phyloP scores from a whole-genome alignment of 1,140 invertebrate species.

The Heliconius hewitsoni region DNA sequence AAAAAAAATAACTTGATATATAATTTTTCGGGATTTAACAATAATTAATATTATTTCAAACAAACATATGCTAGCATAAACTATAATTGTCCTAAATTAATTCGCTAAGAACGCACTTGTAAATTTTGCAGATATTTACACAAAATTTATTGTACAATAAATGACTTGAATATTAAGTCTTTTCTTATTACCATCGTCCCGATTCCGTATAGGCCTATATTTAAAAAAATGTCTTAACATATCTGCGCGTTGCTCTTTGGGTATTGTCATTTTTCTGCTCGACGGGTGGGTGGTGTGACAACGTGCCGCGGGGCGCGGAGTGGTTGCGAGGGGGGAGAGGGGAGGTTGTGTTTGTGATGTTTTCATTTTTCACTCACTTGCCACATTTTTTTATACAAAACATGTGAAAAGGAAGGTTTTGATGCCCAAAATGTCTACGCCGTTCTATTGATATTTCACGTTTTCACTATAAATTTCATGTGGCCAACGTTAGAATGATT shows the following conservation, averaged over 20 bases:
- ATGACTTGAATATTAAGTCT: too few relatives aligned
- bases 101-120: too few relatives aligned
- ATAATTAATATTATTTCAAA: too few relatives aligned
- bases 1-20: too few relatives aligned
- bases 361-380: conserved; percentile 71
- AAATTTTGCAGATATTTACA: too few relatives aligned
- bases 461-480: conserved; percentile 25
- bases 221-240: not conserved
- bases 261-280: conserved; percentile 59
- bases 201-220: too few relatives aligned
- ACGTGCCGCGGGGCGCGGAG: conserved; percentile 46
- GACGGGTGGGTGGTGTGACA: conserved; percentile 59
- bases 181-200: too few relatives aligned
- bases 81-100: too few relatives aligned
- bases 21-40: too few relatives aligned
- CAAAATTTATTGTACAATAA: too few relatives aligned
- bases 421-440: conserved; percentile 36
- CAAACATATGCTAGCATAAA: too few relatives aligned
- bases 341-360: conserved; percentile 59
- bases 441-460: conserved; percentile 28
- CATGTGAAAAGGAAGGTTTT: conserved; percentile 50
- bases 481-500: not conserved
- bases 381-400: conserved; percentile 55
- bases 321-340: conserved; percentile 20
- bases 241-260: conserved; percentile 44